Evolutionary conservation across 2,888 invertebrate genomes (phyloP).

Genomic region (Iphiclides podalirius): DNA sequence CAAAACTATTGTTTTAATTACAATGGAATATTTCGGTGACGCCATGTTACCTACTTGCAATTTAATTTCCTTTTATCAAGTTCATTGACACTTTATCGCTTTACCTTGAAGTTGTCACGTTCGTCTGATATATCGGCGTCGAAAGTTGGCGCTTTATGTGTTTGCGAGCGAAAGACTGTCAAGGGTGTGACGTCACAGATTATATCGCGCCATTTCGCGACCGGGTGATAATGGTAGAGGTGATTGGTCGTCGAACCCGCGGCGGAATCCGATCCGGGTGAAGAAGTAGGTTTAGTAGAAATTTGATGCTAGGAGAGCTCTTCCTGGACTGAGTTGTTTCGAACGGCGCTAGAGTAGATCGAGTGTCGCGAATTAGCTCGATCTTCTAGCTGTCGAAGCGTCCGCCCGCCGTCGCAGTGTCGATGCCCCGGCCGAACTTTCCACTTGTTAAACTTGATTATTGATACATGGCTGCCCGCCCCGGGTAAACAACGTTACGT

Average conservation of each 20-base stretch:
- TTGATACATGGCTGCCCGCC: constrained; percentile 60
- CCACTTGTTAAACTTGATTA: constrained; percentile 72
- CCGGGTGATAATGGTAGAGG: constrained; percentile 27
- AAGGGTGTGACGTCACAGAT: constrained; percentile 9
- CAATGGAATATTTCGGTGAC: constrained; percentile 28
- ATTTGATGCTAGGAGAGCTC: constrained; percentile 30
- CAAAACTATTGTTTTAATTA: no score
- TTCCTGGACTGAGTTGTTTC: constrained; percentile 53
- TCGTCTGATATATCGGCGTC: constrained; percentile 47
- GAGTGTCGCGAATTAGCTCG: constrained; percentile 52
- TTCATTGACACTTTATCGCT: constrained; percentile 68
- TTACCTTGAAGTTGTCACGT: constrained; percentile 66
- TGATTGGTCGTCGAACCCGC: constrained; percentile 11
- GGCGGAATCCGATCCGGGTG: constrained; percentile 14
- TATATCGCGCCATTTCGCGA: constrained; percentile 12
- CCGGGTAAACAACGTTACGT: constrained; percentile 44
- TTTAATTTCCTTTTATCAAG: constrained; percentile 58
- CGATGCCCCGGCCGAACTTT: constrained; percentile 71
- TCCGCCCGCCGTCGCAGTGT: constrained; percentile 41
- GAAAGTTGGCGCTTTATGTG: constrained; percentile 16
- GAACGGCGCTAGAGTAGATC: constrained; percentile 39
- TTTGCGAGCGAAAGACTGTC: constrained; percentile 6
- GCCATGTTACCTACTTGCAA: constrained; percentile 30
- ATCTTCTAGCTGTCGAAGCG: constrained; percentile 64
- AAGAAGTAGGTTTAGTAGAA: constrained; percentile 3